phyloP scores from a whole-genome alignment of 1,140 invertebrate species.

The Penaeus chinensis region DNA sequence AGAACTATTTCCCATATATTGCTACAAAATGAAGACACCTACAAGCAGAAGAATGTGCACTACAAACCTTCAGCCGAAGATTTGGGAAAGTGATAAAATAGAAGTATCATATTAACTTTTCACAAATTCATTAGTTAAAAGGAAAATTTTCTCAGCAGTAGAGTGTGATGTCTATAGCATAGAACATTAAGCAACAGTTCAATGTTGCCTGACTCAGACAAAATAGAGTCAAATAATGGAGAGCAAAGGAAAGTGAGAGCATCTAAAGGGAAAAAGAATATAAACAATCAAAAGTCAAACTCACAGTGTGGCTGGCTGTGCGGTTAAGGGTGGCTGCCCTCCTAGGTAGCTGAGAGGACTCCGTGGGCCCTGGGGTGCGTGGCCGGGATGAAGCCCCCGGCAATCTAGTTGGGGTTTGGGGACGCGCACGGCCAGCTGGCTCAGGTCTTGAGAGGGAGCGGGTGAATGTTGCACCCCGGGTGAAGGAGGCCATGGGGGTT shows the following conservation, averaged over 20 bases:
- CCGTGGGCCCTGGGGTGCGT: conserved; percentile 32
- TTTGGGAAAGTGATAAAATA: too few relatives aligned
- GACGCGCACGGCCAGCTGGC: conserved; percentile 8
- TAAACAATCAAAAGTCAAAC: neutral
- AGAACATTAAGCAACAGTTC: too few relatives aligned
- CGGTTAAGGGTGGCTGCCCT: conserved; percentile 29
- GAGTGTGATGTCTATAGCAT: too few relatives aligned
- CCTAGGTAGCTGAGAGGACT: conserved; percentile 38
- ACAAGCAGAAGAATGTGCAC: too few relatives aligned
- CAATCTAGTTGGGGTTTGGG: conserved; percentile 43
- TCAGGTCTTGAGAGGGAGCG: conserved; percentile 48
- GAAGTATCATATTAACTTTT: too few relatives aligned
- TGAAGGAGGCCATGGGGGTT: conserved; percentile 41
- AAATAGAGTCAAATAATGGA: neutral
- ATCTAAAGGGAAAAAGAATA: neutral
- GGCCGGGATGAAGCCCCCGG: conserved; percentile 13
- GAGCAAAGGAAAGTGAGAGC: too few relatives aligned
- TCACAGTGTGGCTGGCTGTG: conserved; percentile 49
- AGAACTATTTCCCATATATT: too few relatives aligned
- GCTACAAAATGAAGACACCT: too few relatives aligned
- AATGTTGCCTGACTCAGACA: neutral
- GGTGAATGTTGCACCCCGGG: conserved; percentile 49
- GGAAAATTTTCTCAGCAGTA: too few relatives aligned
- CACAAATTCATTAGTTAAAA: too few relatives aligned
- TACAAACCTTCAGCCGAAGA: too few relatives aligned